phyloP scores from a whole-genome alignment of 2,888 invertebrate genomes.

The Ophion obscuratus region DNA sequence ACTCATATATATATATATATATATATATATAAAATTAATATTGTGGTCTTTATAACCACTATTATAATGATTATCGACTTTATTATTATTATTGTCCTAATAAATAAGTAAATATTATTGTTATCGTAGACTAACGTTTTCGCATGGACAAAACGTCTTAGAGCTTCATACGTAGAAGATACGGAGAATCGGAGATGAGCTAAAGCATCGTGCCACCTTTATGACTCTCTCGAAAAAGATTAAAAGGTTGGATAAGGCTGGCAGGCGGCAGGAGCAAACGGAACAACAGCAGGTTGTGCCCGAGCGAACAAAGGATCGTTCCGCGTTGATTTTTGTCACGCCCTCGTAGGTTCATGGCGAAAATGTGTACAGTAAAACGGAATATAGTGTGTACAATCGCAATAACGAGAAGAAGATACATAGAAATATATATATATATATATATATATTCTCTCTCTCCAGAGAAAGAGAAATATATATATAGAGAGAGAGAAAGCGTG shows the following conservation, averaged over 20 bases:
- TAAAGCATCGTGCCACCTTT: slow-evolving; percentile 47
- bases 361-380: slow-evolving; percentile 51
- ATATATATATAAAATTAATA: not conserved
- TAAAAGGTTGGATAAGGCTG: slow-evolving; percentile 55
- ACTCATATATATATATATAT: too few relatives aligned
- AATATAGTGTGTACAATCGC: slow-evolving; percentile 46
- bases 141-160: not conserved
- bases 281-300: slow-evolving; percentile 64
- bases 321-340: slow-evolving; percentile 70
- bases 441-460: too few relatives aligned
- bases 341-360: slow-evolving; percentile 67
- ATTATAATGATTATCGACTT: not conserved
- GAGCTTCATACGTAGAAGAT: not conserved
- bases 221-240: slow-evolving; percentile 52
- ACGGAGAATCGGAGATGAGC: slow-evolving; percentile 38
- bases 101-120: not conserved
- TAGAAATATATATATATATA: not conserved
- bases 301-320: slow-evolving; percentile 70
- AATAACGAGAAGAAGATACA: slow-evolving; percentile 37
- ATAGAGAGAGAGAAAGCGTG: slow-evolving; percentile 22
- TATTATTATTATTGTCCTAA: not conserved
- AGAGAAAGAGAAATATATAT: too few relatives aligned
- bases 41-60: not conserved
- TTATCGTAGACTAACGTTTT: not conserved
- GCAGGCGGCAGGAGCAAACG: slow-evolving; percentile 27